A percentile compares a stretch with the other conserved stretches of the same genome.
Evolutionary conservation across 2,797 vertebrate genomes (phyloP).

Genomic region (Tokudaia tokunoshimensis): DNA sequence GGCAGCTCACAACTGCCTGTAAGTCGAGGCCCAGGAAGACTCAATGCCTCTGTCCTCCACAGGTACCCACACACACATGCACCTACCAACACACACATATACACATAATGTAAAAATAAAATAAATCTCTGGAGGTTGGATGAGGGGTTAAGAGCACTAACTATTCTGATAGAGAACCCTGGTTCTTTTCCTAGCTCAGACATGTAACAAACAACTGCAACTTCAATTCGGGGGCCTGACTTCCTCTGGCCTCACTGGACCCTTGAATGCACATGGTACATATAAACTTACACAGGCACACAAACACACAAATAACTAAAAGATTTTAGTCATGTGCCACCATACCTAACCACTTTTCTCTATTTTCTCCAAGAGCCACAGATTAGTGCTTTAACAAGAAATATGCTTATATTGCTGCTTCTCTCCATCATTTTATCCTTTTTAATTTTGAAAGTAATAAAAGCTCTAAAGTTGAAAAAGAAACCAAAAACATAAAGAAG

Average conservation of each 20-base stretch:
- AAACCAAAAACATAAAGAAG: conserved; percentile 47
- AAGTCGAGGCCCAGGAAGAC: not conserved
- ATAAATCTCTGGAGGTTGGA: not conserved
- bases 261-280: not conserved
- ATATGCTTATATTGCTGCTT: not conserved
- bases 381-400: conserved; percentile 12
- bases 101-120: not conserved
- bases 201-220: not conserved
- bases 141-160: not conserved
- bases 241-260: not conserved
- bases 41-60: not conserved
- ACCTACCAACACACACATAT: not conserved
- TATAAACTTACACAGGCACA: not conserved
- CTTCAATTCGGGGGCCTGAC: not conserved
- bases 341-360: not conserved
- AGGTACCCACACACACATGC: not conserved
- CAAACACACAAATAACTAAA: not conserved
- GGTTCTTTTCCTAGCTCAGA: not conserved
- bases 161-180: not conserved
- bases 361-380: not conserved
- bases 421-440: not conserved
- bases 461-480: not conserved
- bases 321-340: not conserved
- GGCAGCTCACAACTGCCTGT: not conserved
- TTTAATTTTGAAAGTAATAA: not conserved